Percentiles rank a stretch among this genome's conserved stretches.
phyloP scores from a whole-genome alignment of 2,888 invertebrate genomes.

The Eupsilia transversa region DNA sequence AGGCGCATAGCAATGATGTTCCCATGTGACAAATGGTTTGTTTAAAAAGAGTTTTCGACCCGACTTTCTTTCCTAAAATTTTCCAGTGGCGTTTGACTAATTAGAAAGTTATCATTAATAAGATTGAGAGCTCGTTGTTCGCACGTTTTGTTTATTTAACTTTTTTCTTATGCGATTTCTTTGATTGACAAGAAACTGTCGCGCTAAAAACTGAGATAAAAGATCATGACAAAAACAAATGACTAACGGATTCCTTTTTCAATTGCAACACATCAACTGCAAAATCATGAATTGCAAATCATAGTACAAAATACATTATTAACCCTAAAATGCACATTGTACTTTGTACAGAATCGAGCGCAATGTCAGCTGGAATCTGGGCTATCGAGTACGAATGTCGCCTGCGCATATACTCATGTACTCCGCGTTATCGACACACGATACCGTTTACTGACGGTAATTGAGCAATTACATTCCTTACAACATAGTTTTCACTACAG shows the following conservation, averaged over 20 bases:
- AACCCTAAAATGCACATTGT: conserved; percentile 28
- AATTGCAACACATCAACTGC: not conserved
- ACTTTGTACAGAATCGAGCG: conserved; percentile 62
- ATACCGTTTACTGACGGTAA: conserved; percentile 78
- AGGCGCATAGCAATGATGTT: conserved; percentile 57
- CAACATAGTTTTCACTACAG: conserved; percentile 71
- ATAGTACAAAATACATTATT: not conserved
- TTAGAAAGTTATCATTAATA: conserved; percentile 16
- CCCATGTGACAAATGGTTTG: conserved; percentile 13
- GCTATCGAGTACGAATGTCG: conserved; percentile 73
- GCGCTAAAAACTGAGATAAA: not conserved
- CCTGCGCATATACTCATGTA: conserved; percentile 51
- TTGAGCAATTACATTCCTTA: conserved; percentile 86
- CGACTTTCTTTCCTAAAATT: conserved; percentile 47
- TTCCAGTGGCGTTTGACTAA: conserved; percentile 4
- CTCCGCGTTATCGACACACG: conserved; percentile 68
- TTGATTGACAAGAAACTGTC: not conserved
- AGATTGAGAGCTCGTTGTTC: not conserved
- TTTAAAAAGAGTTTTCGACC: conserved; percentile 7
- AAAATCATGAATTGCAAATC: not conserved
- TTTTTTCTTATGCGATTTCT: not conserved
- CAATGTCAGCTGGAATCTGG: conserved; percentile 83
- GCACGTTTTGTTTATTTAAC: not conserved
- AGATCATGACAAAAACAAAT: conserved; percentile 3
- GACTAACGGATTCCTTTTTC: conserved; percentile 9